A percentile compares a stretch with the other conserved stretches of the same genome.
Conservation (phyloP, 2,797 vertebrate species). For the Danio jaintianensis region DNA sequence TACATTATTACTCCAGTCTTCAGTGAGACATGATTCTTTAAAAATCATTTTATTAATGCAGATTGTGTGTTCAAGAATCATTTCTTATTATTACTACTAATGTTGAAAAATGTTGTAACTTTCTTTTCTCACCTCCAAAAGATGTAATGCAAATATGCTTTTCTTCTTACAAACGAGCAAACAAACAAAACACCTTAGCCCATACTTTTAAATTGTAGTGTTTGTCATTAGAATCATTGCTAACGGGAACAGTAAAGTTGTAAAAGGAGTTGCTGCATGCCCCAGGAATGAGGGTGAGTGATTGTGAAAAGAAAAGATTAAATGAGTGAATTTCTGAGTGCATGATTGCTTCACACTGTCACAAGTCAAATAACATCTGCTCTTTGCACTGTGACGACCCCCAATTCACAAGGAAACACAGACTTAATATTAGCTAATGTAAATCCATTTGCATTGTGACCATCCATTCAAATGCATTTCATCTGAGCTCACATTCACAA, state of each 20-base stretch:
- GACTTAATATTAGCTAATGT: background rate
- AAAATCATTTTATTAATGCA: background rate
- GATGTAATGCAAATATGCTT: too few relatives aligned
- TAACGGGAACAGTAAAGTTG: background rate
- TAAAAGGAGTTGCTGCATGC: background rate
- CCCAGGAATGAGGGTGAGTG: background rate
- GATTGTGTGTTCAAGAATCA: background rate
- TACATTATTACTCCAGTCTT: background rate
- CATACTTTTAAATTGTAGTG: too few relatives aligned
- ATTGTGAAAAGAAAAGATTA: background rate
- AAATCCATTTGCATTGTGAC: conserved; percentile 13
- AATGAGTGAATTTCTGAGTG: background rate
- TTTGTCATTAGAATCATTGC: too few relatives aligned
- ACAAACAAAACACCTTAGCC: too few relatives aligned
- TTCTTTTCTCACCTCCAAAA: too few relatives aligned
- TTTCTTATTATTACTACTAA: background rate
- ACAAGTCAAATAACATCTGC: background rate
- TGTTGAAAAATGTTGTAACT: background rate
- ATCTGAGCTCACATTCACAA: conserved; percentile 1
- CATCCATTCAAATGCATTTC: background rate
- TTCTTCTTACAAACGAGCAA: too few relatives aligned
- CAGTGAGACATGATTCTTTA: background rate
- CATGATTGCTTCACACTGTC: conserved; percentile 9
- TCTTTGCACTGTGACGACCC: background rate
- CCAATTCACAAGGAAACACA: background rate